Evolutionary conservation across 1,140 invertebrate genomes (phyloP).

Genomic region (Conus betulinus): DNA sequence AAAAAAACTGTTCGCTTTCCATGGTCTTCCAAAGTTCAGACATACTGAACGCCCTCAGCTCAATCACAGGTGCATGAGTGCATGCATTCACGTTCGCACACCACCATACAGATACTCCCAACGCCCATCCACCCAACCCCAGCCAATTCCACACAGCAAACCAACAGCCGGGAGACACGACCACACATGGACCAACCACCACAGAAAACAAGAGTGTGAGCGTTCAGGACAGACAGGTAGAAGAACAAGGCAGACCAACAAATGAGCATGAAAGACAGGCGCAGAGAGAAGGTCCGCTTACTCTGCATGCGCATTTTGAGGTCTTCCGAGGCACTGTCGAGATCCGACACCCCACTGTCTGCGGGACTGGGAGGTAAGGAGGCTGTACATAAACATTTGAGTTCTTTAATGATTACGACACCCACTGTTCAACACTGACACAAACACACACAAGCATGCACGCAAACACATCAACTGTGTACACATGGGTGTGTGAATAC

Average conservation of each 20-base stretch:
- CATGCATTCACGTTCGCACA: too few species aligned
- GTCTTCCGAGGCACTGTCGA: conserved; percentile 94
- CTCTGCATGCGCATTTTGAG: conserved; percentile 57
- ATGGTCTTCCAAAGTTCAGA: not conserved
- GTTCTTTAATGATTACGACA: conserved; percentile 69
- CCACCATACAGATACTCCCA: too few species aligned
- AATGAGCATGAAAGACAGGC: not conserved
- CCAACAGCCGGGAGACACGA: not conserved
- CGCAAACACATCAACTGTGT: not conserved
- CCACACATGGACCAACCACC: not conserved
- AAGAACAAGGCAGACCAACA: not conserved
- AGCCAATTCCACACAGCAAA: too few species aligned
- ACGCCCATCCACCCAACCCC: too few species aligned
- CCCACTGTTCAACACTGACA: not conserved
- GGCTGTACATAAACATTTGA: conserved; percentile 77
- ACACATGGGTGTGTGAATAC: too few species aligned
- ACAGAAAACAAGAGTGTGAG: too few species aligned
- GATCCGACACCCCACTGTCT: conserved; percentile 98
- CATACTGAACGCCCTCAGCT: too few species aligned
- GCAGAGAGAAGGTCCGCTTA: not conserved
- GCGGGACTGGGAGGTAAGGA: conserved; percentile 97
- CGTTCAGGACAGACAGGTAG: not conserved
- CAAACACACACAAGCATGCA: not conserved
- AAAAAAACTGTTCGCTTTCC: too few species aligned
- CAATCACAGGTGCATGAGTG: too few species aligned